These are phyloP conservation scores for Corynorhinus townsendii DNA, from an alignment of 2,113 vertebrate species.

Conservation along the genomic window DNA sequence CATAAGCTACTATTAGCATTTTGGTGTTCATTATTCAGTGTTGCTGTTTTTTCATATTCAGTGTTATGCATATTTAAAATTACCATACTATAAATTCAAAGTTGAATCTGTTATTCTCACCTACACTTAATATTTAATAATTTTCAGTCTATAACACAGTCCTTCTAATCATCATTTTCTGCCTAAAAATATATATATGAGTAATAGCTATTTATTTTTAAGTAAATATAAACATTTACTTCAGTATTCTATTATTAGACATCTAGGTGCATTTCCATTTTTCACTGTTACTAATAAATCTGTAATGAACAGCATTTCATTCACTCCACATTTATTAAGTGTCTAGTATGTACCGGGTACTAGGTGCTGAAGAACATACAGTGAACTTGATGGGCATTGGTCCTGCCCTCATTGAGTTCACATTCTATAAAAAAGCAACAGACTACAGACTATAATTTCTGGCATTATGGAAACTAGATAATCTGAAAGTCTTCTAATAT, in stretches of 20 bases:
- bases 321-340: background rate
- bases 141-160: conserved; percentile 7
- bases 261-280: conserved; percentile 13
- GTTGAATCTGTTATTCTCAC: conserved; percentile 15
- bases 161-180: conserved; percentile 21
- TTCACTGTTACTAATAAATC: conserved; percentile 12
- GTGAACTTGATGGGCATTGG: background rate
- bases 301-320: background rate
- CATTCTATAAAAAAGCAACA: background rate
- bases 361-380: background rate
- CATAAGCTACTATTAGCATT: background rate
- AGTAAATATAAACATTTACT: conserved; percentile 23
- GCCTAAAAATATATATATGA: background rate
- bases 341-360: background rate
- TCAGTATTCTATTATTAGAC: background rate
- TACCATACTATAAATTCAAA: conserved; percentile 26
- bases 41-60: background rate
- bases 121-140: conserved; percentile 19
- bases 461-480: background rate
- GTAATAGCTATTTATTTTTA: background rate
- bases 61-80: conserved; percentile 12
- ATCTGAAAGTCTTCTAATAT: background rate
- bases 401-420: background rate
- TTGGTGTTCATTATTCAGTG: background rate
- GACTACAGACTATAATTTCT: background rate